Base-by-base conservation (phyloP, 2,888 invertebrate species). In the Drosophila vallismaia region DNA sequence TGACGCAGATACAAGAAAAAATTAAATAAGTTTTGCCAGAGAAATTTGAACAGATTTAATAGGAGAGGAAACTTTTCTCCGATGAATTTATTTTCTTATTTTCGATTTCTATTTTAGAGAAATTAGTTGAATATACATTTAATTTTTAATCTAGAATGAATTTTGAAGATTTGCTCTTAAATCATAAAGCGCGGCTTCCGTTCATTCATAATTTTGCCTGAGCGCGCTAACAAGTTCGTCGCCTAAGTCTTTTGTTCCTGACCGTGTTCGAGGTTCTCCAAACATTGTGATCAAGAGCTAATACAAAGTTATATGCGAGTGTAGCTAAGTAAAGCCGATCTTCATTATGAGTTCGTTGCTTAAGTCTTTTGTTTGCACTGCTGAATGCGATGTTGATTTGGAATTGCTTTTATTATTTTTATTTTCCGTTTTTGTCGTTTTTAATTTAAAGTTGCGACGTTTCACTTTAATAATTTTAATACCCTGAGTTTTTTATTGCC, bases 161-260 rank as follows among this genome's bases (percentile, higher is more conserved):
- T 5, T 12, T 36, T 45, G 4, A 14, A 48, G 40, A 6, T 14
- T 3, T 4, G 14, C 14, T 56, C 28, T 44, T 12, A 12, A n/a
- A 49, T 28, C 19, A 12, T 31, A 45, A 52, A 52, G 45, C 24
- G 9, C 42, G 9, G 64, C 14, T 14, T 26, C 26, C 38, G 26
- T 64, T 64, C 64, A 64, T 64, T 64, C 64, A 64, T 64, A 64
- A 64, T 64, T 64, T 46, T 14, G 26, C 7, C 44, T 26, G 45
- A 51, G 51, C 45, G 38, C 66, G 64, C 19, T 26, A 64, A 49
- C 78, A 74, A 76, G 88, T 87, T 87, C 72, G 86, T 78, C 79
- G 77, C 81, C 76, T 67, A 86, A 87, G 89, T 88, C 88, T 88
- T 87, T 86, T 84, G 84, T 75, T 59, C 44, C 53, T 66, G 40